phyloP scores from a whole-genome alignment of 2,888 invertebrate genomes.

The Tortrix viridana region DNA sequence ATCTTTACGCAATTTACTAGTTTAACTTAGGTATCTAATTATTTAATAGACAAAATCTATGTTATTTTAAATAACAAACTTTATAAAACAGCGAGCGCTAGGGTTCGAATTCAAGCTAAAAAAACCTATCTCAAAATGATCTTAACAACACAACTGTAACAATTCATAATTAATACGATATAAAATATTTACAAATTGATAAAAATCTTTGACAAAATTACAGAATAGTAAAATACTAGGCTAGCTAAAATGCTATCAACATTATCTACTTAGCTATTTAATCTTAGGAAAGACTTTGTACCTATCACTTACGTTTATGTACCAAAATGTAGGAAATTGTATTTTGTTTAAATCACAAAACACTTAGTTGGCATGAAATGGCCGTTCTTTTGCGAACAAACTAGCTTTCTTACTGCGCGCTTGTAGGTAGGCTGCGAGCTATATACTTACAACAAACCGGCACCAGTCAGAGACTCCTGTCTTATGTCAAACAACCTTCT shows the following conservation, averaged over 20 bases:
- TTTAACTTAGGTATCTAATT: constrained; percentile 13
- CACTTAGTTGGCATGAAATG: constrained; percentile 7
- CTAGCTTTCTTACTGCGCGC: constrained; percentile 1
- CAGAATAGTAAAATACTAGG: constrained; percentile 30
- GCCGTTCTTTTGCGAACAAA: neutral
- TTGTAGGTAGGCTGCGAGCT: no score
- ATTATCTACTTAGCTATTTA: constrained; percentile 24
- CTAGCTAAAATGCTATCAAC: constrained; percentile 29
- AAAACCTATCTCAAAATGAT: constrained; percentile 6
- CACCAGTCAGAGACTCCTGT: neutral
- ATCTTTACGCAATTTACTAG: neutral
- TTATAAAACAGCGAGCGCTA: constrained; percentile 11
- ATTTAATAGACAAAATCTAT: constrained; percentile 19
- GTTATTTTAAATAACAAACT: constrained; percentile 21
- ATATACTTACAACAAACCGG: no score
- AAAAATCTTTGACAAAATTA: constrained; percentile 32
- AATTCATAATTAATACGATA: constrained; percentile 32
- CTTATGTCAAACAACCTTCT: neutral
- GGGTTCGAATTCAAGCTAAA: constrained; percentile 24
- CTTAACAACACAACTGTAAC: constrained; percentile 29
- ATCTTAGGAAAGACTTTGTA: constrained; percentile 30
- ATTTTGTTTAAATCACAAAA: constrained; percentile 23
- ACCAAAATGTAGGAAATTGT: constrained; percentile 28
- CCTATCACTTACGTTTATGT: constrained; percentile 32
- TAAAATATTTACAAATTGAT: constrained; percentile 38